phyloP scores from a whole-genome alignment of 2,888 invertebrate genomes.

The Eupithecia centaureata region DNA sequence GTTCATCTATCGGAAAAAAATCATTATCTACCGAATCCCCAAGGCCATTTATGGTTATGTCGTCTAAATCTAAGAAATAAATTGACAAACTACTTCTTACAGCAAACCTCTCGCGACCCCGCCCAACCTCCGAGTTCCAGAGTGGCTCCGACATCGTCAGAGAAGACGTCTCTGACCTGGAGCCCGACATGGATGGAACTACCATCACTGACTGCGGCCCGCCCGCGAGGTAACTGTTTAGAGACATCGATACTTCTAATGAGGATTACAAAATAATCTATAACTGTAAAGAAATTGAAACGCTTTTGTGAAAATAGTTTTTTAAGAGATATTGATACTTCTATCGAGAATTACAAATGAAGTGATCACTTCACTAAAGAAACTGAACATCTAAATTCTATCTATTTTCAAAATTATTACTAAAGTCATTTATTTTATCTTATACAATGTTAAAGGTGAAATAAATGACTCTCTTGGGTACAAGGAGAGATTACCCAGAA shows the following conservation, averaged over 20 bases:
- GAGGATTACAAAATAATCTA: not conserved
- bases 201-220: constrained; percentile 85
- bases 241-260: constrained; percentile 20
- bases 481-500: not conserved
- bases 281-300: no score
- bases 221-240: constrained; percentile 84
- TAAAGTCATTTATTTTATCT: no score
- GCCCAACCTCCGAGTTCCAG: constrained; percentile 78
- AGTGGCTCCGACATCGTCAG: constrained; percentile 81
- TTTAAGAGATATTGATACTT: constrained; percentile 22
- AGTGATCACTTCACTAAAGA: not conserved
- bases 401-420: no score
- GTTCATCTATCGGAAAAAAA: no score
- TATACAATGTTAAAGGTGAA: no score
- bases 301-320: no score
- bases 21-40: not conserved
- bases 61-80: not conserved
- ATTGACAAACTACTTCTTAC: constrained; percentile 34
- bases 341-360: not conserved
- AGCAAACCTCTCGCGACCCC: constrained; percentile 73
- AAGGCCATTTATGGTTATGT: not conserved
- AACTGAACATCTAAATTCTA: no score
- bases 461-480: no score
- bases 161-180: constrained; percentile 85
- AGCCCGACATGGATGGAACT: constrained; percentile 74